Percentiles rank a stretch among this genome's conserved stretches.
Conservation (phyloP, 1,140 invertebrate species). For the Oryctes rhinoceros region DNA sequence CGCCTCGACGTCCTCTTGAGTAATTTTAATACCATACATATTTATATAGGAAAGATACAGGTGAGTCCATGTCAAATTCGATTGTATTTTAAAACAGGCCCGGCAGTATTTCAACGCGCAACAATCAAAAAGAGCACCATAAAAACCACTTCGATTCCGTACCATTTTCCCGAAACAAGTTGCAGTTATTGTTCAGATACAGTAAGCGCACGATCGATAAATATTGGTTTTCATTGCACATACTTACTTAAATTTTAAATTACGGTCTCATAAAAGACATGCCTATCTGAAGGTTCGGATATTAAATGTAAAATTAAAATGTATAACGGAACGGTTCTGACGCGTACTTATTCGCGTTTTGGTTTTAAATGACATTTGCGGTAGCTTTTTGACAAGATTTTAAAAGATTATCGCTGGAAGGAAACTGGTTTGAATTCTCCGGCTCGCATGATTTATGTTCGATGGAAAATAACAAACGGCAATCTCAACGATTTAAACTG, state of each 20-base stretch:
- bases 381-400: not conserved
- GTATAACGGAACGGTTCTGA: not conserved
- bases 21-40: constrained; percentile 36
- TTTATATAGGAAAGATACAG: constrained; percentile 10
- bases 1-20: not conserved
- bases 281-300: not conserved
- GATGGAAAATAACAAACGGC: too few species aligned
- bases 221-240: constrained; percentile 10
- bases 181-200: constrained; percentile 17
- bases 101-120: not conserved
- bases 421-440: too few species aligned
- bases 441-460: too few species aligned
- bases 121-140: not conserved
- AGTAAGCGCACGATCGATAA: constrained; percentile 3
- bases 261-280: constrained; percentile 2
- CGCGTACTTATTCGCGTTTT: not conserved
- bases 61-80: constrained; percentile 26
- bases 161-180: constrained; percentile 23
- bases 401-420: not conserved
- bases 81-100: not conserved
- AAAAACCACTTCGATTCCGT: not conserved
- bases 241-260: constrained; percentile 26
- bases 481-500: too few species aligned
- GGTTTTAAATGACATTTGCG: not conserved
- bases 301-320: constrained; percentile 7